A percentile compares a stretch with the other conserved stretches of the same genome.
Conservation (phyloP, 1,140 invertebrate genomes). For the Stenopsyche tienmushanensis region DNA sequence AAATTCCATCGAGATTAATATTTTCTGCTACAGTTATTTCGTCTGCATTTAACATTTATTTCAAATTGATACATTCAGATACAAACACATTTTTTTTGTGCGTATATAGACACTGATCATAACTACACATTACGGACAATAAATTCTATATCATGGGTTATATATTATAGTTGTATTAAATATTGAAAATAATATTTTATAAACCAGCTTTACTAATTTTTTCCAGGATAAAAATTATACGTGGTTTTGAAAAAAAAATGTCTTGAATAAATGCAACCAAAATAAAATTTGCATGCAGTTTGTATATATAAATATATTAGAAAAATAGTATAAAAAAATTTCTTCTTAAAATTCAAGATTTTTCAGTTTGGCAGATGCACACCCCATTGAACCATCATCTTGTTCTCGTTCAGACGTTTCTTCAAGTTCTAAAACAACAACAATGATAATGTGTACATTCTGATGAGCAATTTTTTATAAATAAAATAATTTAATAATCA, state of each 20-base stretch:
- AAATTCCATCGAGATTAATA: constrained; percentile 24
- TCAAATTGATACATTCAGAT: neutral
- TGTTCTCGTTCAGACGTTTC: constrained; percentile 68
- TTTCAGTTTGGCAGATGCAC: constrained; percentile 55
- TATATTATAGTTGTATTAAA: neutral
- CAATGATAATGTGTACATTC: neutral
- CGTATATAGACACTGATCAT: neutral
- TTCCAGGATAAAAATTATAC: too few species aligned
- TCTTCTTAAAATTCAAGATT: constrained; percentile 65
- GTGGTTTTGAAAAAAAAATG: too few species aligned
- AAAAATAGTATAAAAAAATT: too few species aligned
- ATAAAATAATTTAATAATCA: constrained; percentile 6
- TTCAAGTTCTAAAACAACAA: constrained; percentile 59
- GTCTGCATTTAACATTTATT: neutral
- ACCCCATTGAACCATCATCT: constrained; percentile 58
- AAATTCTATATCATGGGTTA: too few species aligned
- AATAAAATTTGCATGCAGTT: too few species aligned
- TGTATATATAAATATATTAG: too few species aligned
- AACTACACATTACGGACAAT: neutral
- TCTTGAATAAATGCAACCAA: too few species aligned
- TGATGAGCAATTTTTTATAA: neutral
- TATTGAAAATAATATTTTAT: neutral
- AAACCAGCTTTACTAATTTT: too few species aligned
- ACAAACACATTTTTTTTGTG: neutral
- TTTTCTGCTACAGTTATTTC: constrained; percentile 6